phyloP scores from a whole-genome alignment of 1,140 invertebrate species.

The Drosophila eugracilis region DNA sequence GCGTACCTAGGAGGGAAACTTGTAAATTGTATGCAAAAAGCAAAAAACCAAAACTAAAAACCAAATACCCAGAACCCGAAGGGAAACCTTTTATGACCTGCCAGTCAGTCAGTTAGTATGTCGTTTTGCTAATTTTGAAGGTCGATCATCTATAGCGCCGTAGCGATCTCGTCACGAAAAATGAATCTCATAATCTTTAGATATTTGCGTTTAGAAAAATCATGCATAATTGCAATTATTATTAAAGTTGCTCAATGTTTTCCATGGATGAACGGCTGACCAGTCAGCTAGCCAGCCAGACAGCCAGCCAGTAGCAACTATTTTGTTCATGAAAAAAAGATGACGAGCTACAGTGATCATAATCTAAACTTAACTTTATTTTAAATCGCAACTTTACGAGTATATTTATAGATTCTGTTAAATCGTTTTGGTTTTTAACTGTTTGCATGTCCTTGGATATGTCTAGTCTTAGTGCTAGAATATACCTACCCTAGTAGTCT shows the following conservation, averaged over 20 bases:
- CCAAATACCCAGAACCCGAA: slow-evolving; percentile 27
- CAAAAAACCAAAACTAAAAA: not conserved
- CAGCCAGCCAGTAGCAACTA: no score
- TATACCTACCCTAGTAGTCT: not conserved
- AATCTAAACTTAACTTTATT: not conserved
- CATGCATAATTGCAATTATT: slow-evolving; percentile 66
- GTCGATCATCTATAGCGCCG: slow-evolving; percentile 9
- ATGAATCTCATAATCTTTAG: slow-evolving; percentile 44
- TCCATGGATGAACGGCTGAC: slow-evolving; percentile 50
- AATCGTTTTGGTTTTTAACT: not conserved
- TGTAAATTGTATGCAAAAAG: not conserved
- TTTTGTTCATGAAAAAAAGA: slow-evolving; percentile 40
- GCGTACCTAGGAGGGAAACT: not conserved
- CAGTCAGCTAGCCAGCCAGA: no score
- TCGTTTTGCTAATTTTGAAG: slow-evolving; percentile 25
- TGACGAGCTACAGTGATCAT: slow-evolving; percentile 16
- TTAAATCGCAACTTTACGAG: not conserved
- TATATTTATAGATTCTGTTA: not conserved
- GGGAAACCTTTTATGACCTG: slow-evolving; percentile 19
- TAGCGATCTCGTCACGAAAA: slow-evolving; percentile 30
- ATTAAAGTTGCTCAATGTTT: slow-evolving; percentile 64
- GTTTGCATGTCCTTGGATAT: not conserved
- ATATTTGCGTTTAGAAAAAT: slow-evolving; percentile 43
- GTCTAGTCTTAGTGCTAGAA: not conserved
- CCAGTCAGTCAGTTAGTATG: not conserved